Percentiles rank a stretch among this genome's conserved stretches.
Conservation (phyloP, 2,888 invertebrate species). For the Drosophila siamana region DNA sequence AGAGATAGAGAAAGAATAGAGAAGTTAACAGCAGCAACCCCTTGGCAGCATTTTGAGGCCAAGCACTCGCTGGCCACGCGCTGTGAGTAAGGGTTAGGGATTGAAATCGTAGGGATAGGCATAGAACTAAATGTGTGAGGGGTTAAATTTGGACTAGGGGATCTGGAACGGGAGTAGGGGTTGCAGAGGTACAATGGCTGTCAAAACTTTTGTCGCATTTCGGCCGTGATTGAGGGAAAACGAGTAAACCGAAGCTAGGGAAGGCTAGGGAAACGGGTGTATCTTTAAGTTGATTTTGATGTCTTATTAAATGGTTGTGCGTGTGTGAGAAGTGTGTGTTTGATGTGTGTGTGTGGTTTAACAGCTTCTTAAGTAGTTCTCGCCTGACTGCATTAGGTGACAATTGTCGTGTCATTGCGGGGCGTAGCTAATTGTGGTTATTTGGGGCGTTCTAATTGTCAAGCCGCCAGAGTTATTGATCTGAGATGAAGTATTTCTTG, state of each 20-base stretch:
- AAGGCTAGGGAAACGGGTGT: conserved; percentile 18
- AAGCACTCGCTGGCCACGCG: conserved; percentile 66
- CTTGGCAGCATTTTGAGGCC: conserved; percentile 45
- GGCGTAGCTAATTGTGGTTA: conserved; percentile 38
- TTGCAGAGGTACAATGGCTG: conserved; percentile 51
- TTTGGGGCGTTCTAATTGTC: conserved; percentile 17
- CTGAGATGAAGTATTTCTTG: neutral
- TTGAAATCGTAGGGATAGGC: conserved; percentile 12
- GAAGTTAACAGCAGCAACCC: conserved; percentile 57
- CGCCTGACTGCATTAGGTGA: conserved; percentile 54
- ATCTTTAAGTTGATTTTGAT: conserved; percentile 74
- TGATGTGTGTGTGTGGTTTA: conserved; percentile 42
- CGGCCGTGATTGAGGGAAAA: conserved; percentile 40
- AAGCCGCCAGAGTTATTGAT: neutral
- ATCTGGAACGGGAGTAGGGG: neutral
- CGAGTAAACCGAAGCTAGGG: too few species aligned
- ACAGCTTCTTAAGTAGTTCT: conserved; percentile 73
- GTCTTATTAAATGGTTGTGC: conserved; percentile 69
- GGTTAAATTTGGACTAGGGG: conserved; percentile 13
- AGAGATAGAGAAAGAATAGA: conserved; percentile 13
- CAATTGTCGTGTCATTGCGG: conserved; percentile 51
- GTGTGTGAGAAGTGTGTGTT: conserved; percentile 27
- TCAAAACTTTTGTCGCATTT: conserved; percentile 65
- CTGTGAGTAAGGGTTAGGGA: conserved; percentile 43
- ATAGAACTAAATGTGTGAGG: neutral